Percentiles rank a stretch among this genome's conserved stretches.
These are phyloP conservation scores for Hormaphis cornu DNA, from an alignment of 1,140 invertebrate genomes.

Conservation along the genomic window DNA sequence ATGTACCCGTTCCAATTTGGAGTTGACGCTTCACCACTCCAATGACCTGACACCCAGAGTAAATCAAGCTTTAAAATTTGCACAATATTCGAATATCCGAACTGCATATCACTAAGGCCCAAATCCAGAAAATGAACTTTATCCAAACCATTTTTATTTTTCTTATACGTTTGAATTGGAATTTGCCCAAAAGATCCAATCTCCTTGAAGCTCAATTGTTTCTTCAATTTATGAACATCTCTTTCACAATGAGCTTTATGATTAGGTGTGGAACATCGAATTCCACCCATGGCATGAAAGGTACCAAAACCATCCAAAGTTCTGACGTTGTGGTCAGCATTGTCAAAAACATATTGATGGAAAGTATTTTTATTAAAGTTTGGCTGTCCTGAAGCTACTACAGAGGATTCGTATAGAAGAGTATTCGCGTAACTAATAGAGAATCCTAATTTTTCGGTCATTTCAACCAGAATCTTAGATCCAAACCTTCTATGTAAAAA, in stretches of 20 bases:
- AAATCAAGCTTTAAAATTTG: neutral
- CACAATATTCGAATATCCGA: no score
- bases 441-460: neutral
- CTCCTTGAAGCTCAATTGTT: neutral
- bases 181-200: constrained; percentile 36
- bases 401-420: neutral
- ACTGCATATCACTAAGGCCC: no score
- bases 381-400: neutral
- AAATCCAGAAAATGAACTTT: neutral
- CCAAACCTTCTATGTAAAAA: neutral
- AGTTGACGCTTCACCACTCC: neutral
- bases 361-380: neutral
- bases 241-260: neutral
- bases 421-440: neutral
- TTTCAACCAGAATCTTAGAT: neutral
- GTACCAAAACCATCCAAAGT: constrained; percentile 38
- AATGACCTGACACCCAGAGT: neutral
- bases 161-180: neutral
- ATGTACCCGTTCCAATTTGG: neutral
- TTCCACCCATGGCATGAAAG: constrained; percentile 39
- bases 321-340: neutral
- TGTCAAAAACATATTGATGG: neutral
- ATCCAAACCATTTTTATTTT: neutral
- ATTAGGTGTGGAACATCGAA: constrained; percentile 33
- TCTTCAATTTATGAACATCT: neutral